Conservation (phyloP, 92 coral and sea anemone species). For the Palythoa grandiflora region DNA sequence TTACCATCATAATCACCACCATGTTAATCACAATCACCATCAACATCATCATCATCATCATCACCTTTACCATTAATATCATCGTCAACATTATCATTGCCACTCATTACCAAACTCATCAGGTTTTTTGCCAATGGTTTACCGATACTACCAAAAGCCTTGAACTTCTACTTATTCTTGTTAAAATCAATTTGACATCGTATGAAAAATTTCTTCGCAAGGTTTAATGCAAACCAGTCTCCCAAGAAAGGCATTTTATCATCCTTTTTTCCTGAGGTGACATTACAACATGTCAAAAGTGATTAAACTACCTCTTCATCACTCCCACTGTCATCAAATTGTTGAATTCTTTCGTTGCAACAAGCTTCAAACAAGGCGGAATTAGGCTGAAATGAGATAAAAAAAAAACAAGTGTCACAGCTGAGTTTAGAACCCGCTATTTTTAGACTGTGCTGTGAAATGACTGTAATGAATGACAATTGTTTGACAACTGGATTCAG, state of each 20-base stretch:
- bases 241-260: neutral
- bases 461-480: neutral
- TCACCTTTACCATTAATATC: neutral
- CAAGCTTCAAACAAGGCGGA: slow-evolving; percentile 93
- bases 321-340: slow-evolving; percentile 99
- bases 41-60: neutral
- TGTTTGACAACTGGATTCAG: too few relatives aligned
- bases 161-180: too few relatives aligned
- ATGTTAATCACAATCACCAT: neutral
- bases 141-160: too few relatives aligned
- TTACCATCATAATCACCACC: neutral
- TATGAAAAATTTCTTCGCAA: too few relatives aligned
- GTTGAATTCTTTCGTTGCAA: slow-evolving; percentile 93
- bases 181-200: too few relatives aligned
- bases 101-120: neutral
- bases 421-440: neutral
- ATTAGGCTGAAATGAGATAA: slow-evolving; percentile 70
- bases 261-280: neutral
- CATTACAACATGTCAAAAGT: too few relatives aligned
- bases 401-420: neutral
- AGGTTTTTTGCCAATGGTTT: too few relatives aligned
- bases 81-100: neutral
- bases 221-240: too few relatives aligned
- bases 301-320: slow-evolving; percentile 86
- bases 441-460: too few relatives aligned